A percentile compares a stretch with the other conserved stretches of the same genome.
phyloP scores from a whole-genome alignment of 2,797 vertebrate genomes.

The Bucorvus abyssinicus region DNA sequence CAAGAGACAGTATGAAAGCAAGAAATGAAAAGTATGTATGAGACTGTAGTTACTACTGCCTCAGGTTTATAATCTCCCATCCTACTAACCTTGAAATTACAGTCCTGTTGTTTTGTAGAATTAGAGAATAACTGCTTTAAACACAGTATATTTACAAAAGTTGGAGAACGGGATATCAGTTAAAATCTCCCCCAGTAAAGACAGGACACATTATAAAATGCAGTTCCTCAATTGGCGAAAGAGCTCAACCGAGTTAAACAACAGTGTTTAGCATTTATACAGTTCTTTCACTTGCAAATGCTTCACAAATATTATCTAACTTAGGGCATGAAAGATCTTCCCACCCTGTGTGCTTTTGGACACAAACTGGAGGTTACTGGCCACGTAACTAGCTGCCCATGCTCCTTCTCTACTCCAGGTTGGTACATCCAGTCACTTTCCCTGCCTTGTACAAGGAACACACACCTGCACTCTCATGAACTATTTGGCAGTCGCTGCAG shows the following conservation, averaged over 20 bases:
- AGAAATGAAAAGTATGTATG: not conserved
- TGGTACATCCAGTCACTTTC: not conserved
- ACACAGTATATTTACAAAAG: not conserved
- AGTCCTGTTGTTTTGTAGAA: not conserved
- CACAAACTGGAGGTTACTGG: not conserved
- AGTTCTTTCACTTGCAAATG: not conserved
- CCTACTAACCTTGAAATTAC: not conserved
- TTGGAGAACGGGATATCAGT: not conserved
- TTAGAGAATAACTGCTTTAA: not conserved
- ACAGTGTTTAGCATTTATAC: not conserved
- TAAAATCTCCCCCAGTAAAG: not conserved
- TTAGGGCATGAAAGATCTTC: not conserved
- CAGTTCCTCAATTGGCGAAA: not conserved
- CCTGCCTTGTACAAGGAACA: not conserved
- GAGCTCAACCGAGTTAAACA: not conserved
- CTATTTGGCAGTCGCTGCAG: not conserved
- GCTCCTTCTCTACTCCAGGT: not conserved
- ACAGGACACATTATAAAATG: not conserved
- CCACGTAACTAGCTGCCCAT: rapidly evolving
- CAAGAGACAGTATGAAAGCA: not conserved
- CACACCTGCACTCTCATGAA: not conserved
- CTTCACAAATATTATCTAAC: not conserved
- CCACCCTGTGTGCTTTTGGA: not conserved
- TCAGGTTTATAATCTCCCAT: rapidly evolving
- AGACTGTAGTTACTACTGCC: not conserved